Evolutionary conservation across 2,888 invertebrate species (phyloP).

Genomic region (Protophormia terraenovae): DNA sequence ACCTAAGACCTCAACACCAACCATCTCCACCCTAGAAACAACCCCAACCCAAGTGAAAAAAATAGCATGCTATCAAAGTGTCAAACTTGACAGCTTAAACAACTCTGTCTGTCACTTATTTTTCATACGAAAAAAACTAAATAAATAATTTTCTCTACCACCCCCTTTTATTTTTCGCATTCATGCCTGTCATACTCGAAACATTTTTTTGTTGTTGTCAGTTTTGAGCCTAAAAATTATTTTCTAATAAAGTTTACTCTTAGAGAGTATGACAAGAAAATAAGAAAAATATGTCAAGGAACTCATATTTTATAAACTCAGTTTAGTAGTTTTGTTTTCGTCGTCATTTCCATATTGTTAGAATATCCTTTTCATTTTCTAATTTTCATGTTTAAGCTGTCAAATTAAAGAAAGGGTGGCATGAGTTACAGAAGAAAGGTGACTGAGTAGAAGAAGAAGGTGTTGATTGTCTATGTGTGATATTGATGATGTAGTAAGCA

Average conservation of each 20-base stretch:
- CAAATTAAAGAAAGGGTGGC: slow-evolving; percentile 67
- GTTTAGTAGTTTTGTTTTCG: background rate
- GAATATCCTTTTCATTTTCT: slow-evolving; percentile 32
- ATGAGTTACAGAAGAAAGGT: slow-evolving; percentile 8
- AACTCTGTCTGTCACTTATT: slow-evolving; percentile 63
- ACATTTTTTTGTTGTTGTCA: background rate
- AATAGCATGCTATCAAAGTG: slow-evolving; percentile 53
- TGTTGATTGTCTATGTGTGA: slow-evolving; percentile 44
- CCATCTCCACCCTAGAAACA: too few species aligned
- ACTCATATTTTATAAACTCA: slow-evolving; percentile 42
- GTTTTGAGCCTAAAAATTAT: slow-evolving; percentile 45
- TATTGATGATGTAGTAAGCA: slow-evolving; percentile 27
- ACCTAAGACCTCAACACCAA: background rate
- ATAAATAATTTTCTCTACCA: background rate
- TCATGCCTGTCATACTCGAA: slow-evolving; percentile 51
- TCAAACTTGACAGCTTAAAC: slow-evolving; percentile 67
- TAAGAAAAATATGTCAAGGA: slow-evolving; percentile 52
- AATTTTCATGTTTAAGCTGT: slow-evolving; percentile 51
- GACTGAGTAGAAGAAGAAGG: slow-evolving; percentile 28
- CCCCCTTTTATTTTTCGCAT: background rate
- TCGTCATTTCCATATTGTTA: background rate
- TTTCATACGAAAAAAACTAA: background rate
- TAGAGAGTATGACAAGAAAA: slow-evolving; percentile 30
- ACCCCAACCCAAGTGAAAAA: too few species aligned
- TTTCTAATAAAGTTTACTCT: slow-evolving; percentile 66